phyloP scores from a whole-genome alignment of 2,113 vertebrate genomes.

The Condylura cristata region DNA sequence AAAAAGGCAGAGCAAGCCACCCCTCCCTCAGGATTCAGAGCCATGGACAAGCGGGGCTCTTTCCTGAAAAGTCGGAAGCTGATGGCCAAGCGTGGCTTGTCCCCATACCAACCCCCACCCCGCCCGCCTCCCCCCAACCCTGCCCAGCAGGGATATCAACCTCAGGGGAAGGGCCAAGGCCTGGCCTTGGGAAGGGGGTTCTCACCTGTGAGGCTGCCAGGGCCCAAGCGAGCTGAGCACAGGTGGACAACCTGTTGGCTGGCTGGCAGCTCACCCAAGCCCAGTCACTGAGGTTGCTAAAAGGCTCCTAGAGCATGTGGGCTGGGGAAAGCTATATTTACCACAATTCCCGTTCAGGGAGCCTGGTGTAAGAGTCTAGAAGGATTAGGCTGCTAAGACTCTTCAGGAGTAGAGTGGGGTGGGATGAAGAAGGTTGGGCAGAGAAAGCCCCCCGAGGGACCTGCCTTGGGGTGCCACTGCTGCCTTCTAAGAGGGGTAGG shows the following conservation, averaged over 20 bases:
- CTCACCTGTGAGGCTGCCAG: background rate
- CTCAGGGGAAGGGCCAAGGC: background rate
- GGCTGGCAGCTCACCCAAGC: background rate
- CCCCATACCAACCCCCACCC: too few relatives aligned
- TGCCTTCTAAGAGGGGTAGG: background rate
- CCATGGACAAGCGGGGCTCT: background rate
- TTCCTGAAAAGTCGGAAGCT: background rate
- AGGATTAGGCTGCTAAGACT: background rate
- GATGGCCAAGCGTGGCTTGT: background rate
- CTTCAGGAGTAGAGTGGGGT: background rate
- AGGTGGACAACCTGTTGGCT: background rate
- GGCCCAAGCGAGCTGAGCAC: background rate
- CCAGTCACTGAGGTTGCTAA: background rate
- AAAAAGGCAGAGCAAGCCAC: background rate
- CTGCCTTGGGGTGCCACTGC: too few relatives aligned
- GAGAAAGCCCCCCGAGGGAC: background rate
- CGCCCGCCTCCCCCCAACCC: too few relatives aligned
- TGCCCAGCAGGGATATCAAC: background rate
- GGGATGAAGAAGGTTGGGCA: background rate
- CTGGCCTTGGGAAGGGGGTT: background rate
- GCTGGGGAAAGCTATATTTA: background rate
- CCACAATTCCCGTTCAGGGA: background rate
- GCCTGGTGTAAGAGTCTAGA: background rate
- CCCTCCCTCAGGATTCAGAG: background rate
- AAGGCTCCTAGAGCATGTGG: background rate